A percentile compares a stretch with the other conserved stretches of the same genome.
phyloP scores from a whole-genome alignment of 2,797 vertebrate genomes.

The Bradypodion ventrale region DNA sequence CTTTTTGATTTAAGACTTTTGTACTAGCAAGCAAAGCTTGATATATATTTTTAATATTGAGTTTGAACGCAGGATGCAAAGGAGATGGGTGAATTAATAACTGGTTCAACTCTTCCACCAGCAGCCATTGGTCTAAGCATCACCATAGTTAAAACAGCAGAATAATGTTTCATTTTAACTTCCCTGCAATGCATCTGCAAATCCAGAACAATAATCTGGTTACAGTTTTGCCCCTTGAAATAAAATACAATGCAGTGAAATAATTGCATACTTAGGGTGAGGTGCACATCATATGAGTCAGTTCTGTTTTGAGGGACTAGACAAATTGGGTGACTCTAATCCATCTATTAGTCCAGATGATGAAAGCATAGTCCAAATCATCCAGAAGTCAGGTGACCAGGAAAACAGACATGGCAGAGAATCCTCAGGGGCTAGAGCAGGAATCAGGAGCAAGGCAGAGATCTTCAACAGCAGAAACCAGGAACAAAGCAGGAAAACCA shows the following conservation, averaged over 20 bases:
- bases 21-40: conserved; percentile 19
- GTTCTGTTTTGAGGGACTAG: background rate
- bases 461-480: too few relatives aligned
- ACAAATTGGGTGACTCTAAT: accelerated
- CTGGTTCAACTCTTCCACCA: background rate
- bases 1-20: conserved; percentile 23
- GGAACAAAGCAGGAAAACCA: too few relatives aligned
- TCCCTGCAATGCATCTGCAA: background rate
- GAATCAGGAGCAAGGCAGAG: too few relatives aligned
- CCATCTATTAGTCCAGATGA: too few relatives aligned
- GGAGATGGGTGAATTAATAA: background rate
- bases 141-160: background rate
- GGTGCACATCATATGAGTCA: background rate
- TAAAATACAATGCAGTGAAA: background rate
- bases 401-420: too few relatives aligned
- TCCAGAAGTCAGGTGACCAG: too few relatives aligned
- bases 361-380: too few relatives aligned
- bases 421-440: too few relatives aligned
- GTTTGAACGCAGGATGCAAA: background rate
- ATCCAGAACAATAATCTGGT: background rate
- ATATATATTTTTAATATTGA: conserved; percentile 24
- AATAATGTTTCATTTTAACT: background rate
- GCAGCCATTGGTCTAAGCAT: background rate
- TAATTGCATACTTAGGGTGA: background rate
- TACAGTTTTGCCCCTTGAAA: background rate